A percentile compares a stretch with the other conserved stretches of the same genome.
Conservation (phyloP, 2,797 vertebrate genomes). For the Xiphophorus birchmanni region DNA sequence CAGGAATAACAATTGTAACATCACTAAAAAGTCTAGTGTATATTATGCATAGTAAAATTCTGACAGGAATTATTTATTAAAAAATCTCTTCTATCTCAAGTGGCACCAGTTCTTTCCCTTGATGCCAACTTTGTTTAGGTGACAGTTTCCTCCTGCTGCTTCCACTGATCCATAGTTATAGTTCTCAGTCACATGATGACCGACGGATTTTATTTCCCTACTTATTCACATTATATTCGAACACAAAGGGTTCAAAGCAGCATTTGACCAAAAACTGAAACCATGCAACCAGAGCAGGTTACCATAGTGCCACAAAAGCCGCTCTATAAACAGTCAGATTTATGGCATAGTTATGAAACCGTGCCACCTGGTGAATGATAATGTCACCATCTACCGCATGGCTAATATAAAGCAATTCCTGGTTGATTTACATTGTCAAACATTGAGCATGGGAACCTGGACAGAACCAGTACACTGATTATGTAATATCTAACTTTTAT, state of each 20-base stretch:
- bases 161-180: not conserved
- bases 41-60: slow-evolving; percentile 39
- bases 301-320: not conserved
- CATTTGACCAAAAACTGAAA: not conserved
- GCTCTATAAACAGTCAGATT: not conserved
- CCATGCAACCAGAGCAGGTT: not conserved
- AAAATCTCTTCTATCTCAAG: not conserved
- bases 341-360: not conserved
- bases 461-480: not conserved
- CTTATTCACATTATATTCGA: not conserved
- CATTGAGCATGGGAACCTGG: not conserved
- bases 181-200: not conserved
- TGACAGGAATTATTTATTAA: slow-evolving; percentile 49
- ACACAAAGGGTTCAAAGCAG: not conserved
- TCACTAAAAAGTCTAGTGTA: not conserved
- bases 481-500: not conserved
- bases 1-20: too few species aligned
- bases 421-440: not conserved
- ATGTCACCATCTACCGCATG: not conserved
- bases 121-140: not conserved
- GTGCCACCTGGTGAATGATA: not conserved
- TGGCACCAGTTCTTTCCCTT: not conserved
- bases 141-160: not conserved
- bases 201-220: not conserved
- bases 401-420: not conserved